Evolutionary conservation across 2,888 invertebrate species (phyloP), one percentile per base, ranked within the genome.

Genomic region (Nemoura dubitans): DNA sequence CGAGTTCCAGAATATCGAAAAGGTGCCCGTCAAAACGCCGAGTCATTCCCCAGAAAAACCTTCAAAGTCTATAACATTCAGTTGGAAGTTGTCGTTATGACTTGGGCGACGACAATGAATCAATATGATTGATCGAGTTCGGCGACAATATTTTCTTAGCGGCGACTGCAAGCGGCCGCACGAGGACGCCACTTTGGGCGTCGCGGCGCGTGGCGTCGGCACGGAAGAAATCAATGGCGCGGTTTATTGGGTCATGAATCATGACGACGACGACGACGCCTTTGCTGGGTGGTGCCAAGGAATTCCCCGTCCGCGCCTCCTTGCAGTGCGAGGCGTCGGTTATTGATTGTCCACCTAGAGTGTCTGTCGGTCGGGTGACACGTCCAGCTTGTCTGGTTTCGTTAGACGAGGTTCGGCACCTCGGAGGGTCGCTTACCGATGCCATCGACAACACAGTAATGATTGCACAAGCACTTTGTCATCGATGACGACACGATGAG

Each of bases 231-330:
- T 81, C 81, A 81, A 81, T 81, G 30, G 27, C 30, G 59, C 21
- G 59, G 21, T 81, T 30, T 81, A 81, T 81, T 81, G 81, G 81
- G 30, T 30, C 81, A 59, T 59, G 59, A 59, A 59, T 59, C 59
- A 59, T 59, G 59, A 59, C 59, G 59, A 59, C 59, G 59, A 3
- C 59, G 59, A 21, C 5, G n/a, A n/a, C n/a, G n/a, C n/a, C n/a
- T n/a, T n/a, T 14, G 21, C 59, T 21, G 59, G 14, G 59, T 59
- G 59, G 2, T 59, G 59, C 21, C 21, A 36, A n/a, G n/a, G n/a
- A n/a, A n/a, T n/a, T n/a, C n/a, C n/a, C n/a, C n/a, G 5, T 36
- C 36, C 5, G 5, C 36, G 36, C 36, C 36, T 36, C 10, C 36
- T 36, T 10, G 36, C 36, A 3, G 36, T 36, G 36, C 36, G 36